Conservation (phyloP, 2,113 vertebrate genomes). For the Heliornis fulica region DNA sequence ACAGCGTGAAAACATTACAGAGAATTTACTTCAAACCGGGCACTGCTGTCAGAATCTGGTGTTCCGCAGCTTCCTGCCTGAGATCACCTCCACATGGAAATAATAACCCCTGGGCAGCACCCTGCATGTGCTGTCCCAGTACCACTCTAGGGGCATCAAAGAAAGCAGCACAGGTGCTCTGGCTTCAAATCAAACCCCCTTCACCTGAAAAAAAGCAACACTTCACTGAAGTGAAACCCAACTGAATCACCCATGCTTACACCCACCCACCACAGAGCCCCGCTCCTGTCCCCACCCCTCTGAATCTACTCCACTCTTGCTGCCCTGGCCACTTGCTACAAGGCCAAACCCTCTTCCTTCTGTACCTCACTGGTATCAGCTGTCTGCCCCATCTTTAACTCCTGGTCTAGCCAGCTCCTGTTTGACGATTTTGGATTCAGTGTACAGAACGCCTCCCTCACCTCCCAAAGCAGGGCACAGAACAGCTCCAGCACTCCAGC, state of each 20-base stretch:
- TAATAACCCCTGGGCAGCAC: neutral
- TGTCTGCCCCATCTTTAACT: neutral
- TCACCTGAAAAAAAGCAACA: neutral
- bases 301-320: neutral
- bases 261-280: neutral
- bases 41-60: neutral
- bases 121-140: neutral
- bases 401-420: neutral
- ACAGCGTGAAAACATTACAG: too few species aligned
- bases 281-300: neutral
- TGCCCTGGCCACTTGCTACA: neutral
- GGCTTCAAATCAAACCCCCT: neutral
- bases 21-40: neutral
- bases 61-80: neutral
- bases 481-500: neutral
- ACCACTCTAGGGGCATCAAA: neutral
- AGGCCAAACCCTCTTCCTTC: neutral
- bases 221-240: neutral
- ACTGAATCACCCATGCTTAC: neutral
- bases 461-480: neutral
- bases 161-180: neutral
- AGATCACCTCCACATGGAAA: neutral
- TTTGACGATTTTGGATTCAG: neutral
- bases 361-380: neutral
- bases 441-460: neutral